Base-by-base conservation (phyloP, 2,113 vertebrate species). In the Gymnogyps californianus region DNA sequence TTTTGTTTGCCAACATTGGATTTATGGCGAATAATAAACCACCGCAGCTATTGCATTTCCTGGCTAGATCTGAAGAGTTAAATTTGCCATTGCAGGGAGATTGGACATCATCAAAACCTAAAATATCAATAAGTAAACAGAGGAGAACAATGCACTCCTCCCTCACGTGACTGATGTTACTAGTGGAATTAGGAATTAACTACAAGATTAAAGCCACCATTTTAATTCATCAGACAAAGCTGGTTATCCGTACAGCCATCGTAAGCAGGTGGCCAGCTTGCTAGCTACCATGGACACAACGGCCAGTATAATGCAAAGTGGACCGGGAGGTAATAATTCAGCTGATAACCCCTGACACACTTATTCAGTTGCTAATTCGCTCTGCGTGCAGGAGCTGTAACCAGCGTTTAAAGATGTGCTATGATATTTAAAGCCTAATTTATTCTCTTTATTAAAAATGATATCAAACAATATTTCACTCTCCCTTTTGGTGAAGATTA, bases 361-460 rank as follows among this genome's bases (percentile, higher is more conserved):
- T 89, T 18, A 94, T 95, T 96, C 92, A 95, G 80, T 88, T 93
- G 90, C 89, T 86, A 94, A 91, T 96, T 89, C 46, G 21, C 93
- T 18, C 75, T 14, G 87, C 47, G 16, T 59, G 77, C 71, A 94
- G 25, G 52, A 95, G 94, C 55, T 26, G 89, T 83, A 92, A 85
- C 89, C 57, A 7, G 95, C 74, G 7, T 57, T 96, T 96, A 96
- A 94, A 96, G 95, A 95, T 54, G 82, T 29, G 38, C 95, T 74
- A 47, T 62, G 95, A 95, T 92, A 81, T 96, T 95, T 94, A 94
- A 97, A 93, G 88, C 80, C 94, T 96, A 93, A 97, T 96, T 97
- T 96, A 96, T 95, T 97, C 91, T 93, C 96, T 97, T 97, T 94
- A 97, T 97, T 98, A 96, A 97, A 97, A 96, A 97, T 93, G 62